A percentile compares a stretch with the other conserved stretches of the same genome.
These are phyloP conservation scores for Serilophus lunatus DNA, from an alignment of 2,113 vertebrate genomes.

Conservation along the genomic window DNA sequence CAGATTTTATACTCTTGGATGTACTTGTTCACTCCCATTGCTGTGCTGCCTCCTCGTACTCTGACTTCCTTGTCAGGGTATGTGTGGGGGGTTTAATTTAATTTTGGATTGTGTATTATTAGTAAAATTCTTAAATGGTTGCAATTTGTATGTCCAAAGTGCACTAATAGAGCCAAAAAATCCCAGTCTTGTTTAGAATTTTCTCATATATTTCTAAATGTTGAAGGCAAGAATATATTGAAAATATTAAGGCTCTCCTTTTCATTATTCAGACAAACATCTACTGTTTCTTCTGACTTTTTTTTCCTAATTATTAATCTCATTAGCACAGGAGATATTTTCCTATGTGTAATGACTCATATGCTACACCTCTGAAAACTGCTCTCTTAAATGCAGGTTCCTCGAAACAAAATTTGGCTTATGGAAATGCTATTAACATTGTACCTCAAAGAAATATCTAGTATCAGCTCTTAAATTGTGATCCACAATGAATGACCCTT, in stretches of 20 bases:
- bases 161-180: background rate
- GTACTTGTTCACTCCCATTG: background rate
- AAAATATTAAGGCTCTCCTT: background rate
- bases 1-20: background rate
- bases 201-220: background rate
- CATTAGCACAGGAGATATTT: background rate
- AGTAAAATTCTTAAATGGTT: background rate
- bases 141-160: background rate
- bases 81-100: background rate
- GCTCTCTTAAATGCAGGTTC: background rate
- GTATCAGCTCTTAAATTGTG: background rate
- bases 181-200: background rate
- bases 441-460: background rate
- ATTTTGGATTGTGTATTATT: background rate
- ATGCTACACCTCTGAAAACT: background rate
- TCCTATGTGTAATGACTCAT: background rate
- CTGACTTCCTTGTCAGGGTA: background rate
- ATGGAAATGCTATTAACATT: background rate
- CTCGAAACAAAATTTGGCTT: background rate
- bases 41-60: background rate
- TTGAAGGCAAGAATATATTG: background rate
- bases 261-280: background rate
- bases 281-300: background rate
- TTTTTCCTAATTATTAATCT: background rate
- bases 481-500: background rate